Conservation (phyloP, 2,888 invertebrate species). For the Drosophila pseudotalamancana region DNA sequence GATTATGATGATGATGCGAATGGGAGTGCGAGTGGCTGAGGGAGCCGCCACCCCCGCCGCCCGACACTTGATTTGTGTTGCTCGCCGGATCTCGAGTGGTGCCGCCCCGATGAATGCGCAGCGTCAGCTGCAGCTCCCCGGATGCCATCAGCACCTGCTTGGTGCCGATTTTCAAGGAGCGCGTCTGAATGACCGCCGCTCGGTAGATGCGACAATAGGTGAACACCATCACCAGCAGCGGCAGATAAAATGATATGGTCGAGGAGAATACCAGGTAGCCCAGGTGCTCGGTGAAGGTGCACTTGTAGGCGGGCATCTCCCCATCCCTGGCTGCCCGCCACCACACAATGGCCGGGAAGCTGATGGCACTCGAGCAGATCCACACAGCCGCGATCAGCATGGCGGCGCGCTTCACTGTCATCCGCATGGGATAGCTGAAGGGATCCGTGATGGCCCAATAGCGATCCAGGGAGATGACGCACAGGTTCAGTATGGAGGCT, state of each 20-base stretch:
- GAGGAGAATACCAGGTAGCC: constrained; percentile 99
- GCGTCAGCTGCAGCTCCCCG: constrained; percentile 93
- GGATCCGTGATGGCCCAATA: constrained; percentile 99
- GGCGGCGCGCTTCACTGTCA: constrained; percentile 94
- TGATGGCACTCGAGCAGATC: constrained; percentile 98
- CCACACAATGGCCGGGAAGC: constrained; percentile 99
- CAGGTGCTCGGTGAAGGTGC: constrained; percentile 98
- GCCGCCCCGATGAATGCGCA: constrained; percentile 97
- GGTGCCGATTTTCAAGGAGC: constrained; percentile 94
- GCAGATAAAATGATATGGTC: constrained; percentile 98
- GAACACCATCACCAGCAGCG: constrained; percentile 98
- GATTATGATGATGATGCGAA: constrained; percentile 82
- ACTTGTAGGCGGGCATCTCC: constrained; percentile 92
- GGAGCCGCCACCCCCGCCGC: constrained; percentile 83
- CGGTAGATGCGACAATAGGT: constrained; percentile 98
- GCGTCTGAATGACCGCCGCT: constrained; percentile 96
- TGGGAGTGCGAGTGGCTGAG: constrained; percentile 81
- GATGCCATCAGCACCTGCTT: constrained; percentile 94
- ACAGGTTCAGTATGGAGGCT: constrained; percentile 98
- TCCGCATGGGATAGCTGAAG: constrained; percentile 97
- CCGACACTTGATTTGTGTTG: constrained; percentile 67
- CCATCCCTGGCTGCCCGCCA: constrained; percentile 95
- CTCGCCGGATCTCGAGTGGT: constrained; percentile 87
- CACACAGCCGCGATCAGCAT: constrained; percentile 96
- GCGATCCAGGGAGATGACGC: constrained; percentile 97